Percentiles rank a stretch among this genome's conserved stretches.
Conservation (phyloP, 2,113 vertebrate genomes). For the Willisornis vidua region DNA sequence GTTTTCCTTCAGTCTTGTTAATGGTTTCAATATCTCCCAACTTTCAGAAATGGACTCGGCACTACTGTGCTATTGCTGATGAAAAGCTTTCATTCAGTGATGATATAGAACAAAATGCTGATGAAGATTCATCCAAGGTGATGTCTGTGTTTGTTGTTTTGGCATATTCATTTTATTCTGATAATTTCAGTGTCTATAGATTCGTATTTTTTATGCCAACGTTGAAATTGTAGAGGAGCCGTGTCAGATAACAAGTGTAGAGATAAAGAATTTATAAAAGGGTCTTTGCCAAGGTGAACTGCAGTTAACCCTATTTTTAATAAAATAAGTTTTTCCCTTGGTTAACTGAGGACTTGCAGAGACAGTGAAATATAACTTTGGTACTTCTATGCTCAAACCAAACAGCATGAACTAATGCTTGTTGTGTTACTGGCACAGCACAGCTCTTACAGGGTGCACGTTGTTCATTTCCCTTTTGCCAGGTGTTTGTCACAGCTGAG, state of each 20-base stretch:
- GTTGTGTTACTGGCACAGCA: background rate
- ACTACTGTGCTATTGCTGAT: slow-evolving; percentile 91
- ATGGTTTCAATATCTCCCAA: background rate
- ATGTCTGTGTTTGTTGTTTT: background rate
- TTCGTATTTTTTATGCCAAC: background rate
- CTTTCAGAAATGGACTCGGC: slow-evolving; percentile 89
- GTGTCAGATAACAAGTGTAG: background rate
- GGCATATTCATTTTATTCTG: background rate
- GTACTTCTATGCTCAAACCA: background rate
- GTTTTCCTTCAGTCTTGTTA: background rate
- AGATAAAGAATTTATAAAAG: background rate
- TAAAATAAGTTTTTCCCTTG: background rate
- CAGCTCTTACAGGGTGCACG: background rate
- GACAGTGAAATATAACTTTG: background rate
- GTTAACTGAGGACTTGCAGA: background rate
- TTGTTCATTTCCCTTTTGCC: background rate
- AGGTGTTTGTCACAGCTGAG: background rate
- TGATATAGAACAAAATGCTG: slow-evolving; percentile 82
- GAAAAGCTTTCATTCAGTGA: slow-evolving; percentile 94
- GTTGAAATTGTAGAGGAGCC: background rate
- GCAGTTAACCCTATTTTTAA: background rate
- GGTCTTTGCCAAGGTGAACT: background rate
- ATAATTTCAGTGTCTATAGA: background rate
- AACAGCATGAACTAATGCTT: background rate
- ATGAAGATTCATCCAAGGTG: slow-evolving; percentile 77